Base-by-base conservation (phyloP, 2,113 vertebrate species). In the Solenodon paradoxus region DNA sequence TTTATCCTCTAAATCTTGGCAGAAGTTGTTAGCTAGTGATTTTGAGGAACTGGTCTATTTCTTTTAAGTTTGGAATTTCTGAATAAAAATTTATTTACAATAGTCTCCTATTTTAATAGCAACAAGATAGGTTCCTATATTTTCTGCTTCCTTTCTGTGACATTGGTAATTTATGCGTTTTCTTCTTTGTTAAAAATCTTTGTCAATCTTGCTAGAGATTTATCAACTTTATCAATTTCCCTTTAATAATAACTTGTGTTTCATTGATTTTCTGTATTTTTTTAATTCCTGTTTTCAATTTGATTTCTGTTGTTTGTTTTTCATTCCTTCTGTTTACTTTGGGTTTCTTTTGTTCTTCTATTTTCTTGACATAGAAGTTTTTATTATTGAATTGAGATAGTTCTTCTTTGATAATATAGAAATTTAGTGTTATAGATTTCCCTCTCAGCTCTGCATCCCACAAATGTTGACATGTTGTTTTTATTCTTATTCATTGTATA, bases 261-360 rank as follows among this genome's bases (percentile, higher is more conserved):
- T 81, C 45, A 16, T 84, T 55, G 51, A 47, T 80, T 85, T 92
- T 93, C 5, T 61, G 9, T n/a, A 45, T 38, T 77, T 7, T 71
- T 90, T 87, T 83, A n/a, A n/a, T n/a, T n/a, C 35, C 35, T 38
- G 5, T 16, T 85, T 93, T 68, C 28, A 42, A 42, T 86, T 89
- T 75, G 16, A 63, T 38, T 63, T 93, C 59, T 92, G 5, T 3
- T 72, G 24, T 69, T 68, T 51, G 55, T 69, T 90, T 72, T 94
- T 88, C 28, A 35, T 51, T 66, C 17, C 55, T 64, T 91, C 15
- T 78, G 19, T n/a, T n/a, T n/a, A n/a, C n/a, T n/a, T n/a, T n/a
- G n/a, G n/a, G n/a, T n/a, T n/a, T n/a, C n/a, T n/a, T 92, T 78
- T 92, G 22, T 89, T 94, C 83, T 89, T 71, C 91, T 79, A 49